Conservation (phyloP, 2,797 vertebrate species). For the Miopithecus talapoin region DNA sequence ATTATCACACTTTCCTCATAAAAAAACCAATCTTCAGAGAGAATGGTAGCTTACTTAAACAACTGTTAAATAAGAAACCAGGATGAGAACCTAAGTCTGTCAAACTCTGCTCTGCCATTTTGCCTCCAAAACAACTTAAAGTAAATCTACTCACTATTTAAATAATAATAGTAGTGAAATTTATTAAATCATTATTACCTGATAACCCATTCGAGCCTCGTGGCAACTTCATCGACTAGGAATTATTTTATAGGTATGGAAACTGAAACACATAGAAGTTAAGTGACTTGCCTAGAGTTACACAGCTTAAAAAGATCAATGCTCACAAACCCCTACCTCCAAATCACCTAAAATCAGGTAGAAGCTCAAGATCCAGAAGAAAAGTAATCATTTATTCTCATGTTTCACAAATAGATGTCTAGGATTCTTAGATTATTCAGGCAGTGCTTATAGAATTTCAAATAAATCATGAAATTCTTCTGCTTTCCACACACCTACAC, state of each 20-base stretch:
- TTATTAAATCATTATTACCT: background rate
- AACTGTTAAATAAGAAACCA: constrained; percentile 48
- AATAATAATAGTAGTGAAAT: background rate
- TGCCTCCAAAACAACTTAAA: constrained; percentile 16
- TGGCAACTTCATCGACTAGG: background rate
- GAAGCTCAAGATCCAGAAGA: background rate
- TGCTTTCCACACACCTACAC: background rate
- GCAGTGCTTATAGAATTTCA: background rate
- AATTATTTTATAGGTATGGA: background rate
- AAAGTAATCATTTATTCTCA: background rate
- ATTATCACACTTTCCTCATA: constrained; percentile 31
- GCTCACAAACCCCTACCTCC: background rate
- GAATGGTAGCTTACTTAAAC: background rate
- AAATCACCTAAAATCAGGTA: background rate
- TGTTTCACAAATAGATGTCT: background rate
- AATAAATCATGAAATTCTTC: background rate
- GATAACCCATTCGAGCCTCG: background rate
- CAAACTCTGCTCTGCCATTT: background rate
- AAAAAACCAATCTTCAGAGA: constrained; percentile 33
- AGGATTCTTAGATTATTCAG: background rate
- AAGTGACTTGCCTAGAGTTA: background rate
- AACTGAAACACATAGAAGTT: background rate
- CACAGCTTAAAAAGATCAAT: background rate
- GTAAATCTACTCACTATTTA: background rate
- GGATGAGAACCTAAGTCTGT: background rate